Percentiles rank a stretch among this genome's conserved stretches.
Evolutionary conservation across 2,888 invertebrate genomes (phyloP).

Genomic region (Dasypogon diadema): DNA sequence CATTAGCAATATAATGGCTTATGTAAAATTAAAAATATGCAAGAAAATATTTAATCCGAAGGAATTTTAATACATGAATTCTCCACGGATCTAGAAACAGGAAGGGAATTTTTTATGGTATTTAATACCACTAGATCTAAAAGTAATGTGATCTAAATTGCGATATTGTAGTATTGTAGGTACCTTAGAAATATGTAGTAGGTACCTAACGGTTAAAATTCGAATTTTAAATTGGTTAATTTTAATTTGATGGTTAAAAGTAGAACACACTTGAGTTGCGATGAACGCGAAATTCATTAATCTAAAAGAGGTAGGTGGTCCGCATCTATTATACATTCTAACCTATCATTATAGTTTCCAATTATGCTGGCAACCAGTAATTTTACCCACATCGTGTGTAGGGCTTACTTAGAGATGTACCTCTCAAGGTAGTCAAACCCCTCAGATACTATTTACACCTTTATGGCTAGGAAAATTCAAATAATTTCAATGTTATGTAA

Average conservation of each 20-base stretch:
- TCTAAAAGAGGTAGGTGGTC: not conserved
- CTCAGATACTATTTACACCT: slow-evolving; percentile 21
- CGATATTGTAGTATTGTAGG: no score
- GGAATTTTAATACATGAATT: no score
- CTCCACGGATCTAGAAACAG: no score
- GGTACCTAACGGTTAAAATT: no score
- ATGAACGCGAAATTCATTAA: slow-evolving; percentile 25
- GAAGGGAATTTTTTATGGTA: no score
- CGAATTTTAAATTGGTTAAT: not conserved
- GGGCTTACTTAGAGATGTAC: not conserved
- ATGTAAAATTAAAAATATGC: no score
- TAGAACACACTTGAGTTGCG: slow-evolving; percentile 20
- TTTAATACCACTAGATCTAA: no score
- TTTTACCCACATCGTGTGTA: slow-evolving; percentile 12
- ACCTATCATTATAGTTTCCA: slow-evolving; percentile 11
- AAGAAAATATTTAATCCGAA: no score
- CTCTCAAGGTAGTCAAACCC: not conserved
- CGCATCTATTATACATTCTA: slow-evolving; percentile 5
- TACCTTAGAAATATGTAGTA: no score
- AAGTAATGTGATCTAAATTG: no score
- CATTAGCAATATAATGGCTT: no score
- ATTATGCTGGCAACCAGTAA: slow-evolving; percentile 7
- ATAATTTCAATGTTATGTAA: not conserved
- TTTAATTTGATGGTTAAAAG: not conserved
- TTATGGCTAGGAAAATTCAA: not conserved